A percentile compares a stretch with the other conserved stretches of the same genome.
Conservation (phyloP, 2,888 invertebrate species). For the Drosophila demipolita region DNA sequence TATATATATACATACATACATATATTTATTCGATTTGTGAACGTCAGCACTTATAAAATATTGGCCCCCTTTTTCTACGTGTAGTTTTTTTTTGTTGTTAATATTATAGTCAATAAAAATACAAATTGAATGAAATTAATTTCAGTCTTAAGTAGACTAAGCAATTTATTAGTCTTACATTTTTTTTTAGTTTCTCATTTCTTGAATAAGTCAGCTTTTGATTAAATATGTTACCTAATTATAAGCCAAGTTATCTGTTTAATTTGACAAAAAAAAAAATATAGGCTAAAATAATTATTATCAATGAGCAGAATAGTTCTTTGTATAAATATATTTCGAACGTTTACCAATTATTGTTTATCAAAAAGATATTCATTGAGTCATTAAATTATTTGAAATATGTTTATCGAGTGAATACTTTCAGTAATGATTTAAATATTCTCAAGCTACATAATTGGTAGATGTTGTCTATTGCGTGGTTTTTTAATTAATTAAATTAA, state of each 20-base stretch:
- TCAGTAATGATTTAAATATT: constrained; percentile 25
- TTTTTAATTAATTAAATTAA: constrained; percentile 73
- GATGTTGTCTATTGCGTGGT: constrained; percentile 44
- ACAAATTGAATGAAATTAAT: constrained; percentile 5
- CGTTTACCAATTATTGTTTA: neutral
- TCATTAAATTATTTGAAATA: neutral
- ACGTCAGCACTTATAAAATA: constrained; percentile 12
- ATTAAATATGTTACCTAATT: neutral
- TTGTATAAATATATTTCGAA: no score
- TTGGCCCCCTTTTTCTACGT: constrained; percentile 22
- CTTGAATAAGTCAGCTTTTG: neutral
- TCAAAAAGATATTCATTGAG: neutral
- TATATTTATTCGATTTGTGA: neutral
- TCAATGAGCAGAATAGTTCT: neutral
- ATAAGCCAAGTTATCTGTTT: neutral
- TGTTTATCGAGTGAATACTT: neutral
- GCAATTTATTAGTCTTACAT: neutral
- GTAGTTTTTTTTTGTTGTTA: neutral
- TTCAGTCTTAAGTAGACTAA: neutral
- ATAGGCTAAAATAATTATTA: neutral
- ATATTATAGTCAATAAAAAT: neutral
- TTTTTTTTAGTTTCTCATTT: neutral
- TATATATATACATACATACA: neutral
- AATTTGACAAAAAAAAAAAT: no score
- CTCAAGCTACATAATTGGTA: constrained; percentile 35